Evolutionary conservation across 1,140 invertebrate species (phyloP), one percentile per base, ranked within the genome.

Genomic region (Reticulitermes speratus): DNA sequence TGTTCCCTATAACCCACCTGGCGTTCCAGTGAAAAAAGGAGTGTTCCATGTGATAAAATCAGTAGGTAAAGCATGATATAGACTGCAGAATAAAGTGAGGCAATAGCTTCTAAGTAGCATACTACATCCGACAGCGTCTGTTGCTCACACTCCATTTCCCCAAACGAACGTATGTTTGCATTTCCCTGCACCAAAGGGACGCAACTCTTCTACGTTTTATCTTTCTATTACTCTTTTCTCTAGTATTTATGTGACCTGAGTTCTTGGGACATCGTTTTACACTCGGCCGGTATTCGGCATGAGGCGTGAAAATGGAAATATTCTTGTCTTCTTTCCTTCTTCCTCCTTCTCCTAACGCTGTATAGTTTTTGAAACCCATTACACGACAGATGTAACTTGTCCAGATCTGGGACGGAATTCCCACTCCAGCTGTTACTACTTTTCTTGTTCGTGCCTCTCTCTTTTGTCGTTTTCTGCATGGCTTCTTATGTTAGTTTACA

Each of bases 381-480:
- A 75, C 65, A 75, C 65, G 65, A 75, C 65, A 75, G 65, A 75
- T 75, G 65, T 75, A 75, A 75, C n/a, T n/a, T 30, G 65, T 75
- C 9, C 25, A 75, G 65, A 75, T 75, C 25, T 19, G 52, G 8
- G n/a, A 65, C 2, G 65, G 65, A 30, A 75, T 11, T 16, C 65
- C 65, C 65, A 7, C 65, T 6, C n/a, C 65, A 75, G 65, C 25
- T 75, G 65, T 30, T 75, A 1, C 5, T 30, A 75, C n/a, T 75
- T 75, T 14, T 65, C 59, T 65, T 65, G 59, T 25, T 65, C 19
- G 12, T 23, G 0, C 16, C 16, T 25, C n/a, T 16, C 9, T 75
- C 65, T 25, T 75, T 25, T 6, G 14, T 59, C 14, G 55, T 38
- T 21, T 21, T 21, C 52, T 30, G 9, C 65, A 75, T 23, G 25